Percentiles rank a stretch among this genome's conserved stretches.
phyloP scores from a whole-genome alignment of 2,113 vertebrate genomes.

The Clarias gariepinus region DNA sequence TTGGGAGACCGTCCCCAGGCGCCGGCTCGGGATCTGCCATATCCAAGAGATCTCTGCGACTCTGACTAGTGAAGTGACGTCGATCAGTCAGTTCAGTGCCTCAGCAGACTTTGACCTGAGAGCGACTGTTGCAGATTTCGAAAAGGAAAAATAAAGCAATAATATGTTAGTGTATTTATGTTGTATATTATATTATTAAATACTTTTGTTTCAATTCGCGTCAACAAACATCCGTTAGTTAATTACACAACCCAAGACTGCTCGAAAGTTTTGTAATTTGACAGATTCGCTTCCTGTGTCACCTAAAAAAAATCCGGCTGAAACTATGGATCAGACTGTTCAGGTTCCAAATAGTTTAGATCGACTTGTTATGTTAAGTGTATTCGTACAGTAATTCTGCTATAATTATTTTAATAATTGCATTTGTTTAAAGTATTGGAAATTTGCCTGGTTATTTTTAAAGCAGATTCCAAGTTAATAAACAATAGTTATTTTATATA shows the following conservation, averaged over 20 bases:
- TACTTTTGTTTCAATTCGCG: neutral
- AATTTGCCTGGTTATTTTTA: neutral
- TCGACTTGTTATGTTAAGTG: neutral
- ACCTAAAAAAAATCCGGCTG: conserved; percentile 25
- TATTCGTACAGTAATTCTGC: neutral
- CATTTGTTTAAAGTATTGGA: neutral
- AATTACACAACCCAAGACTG: neutral
- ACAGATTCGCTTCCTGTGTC: conserved; percentile 45
- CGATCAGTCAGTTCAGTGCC: neutral
- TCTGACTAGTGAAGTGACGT: neutral
- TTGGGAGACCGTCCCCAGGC: conserved; percentile 31
- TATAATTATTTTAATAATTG: neutral
- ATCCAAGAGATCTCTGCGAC: neutral
- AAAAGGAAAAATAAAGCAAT: neutral
- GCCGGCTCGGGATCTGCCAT: conserved; percentile 63
- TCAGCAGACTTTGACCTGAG: conserved; percentile 6
- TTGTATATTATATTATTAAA: neutral
- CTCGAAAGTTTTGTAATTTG: conserved; percentile 13
- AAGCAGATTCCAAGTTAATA: neutral
- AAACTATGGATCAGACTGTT: neutral
- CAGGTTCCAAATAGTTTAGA: conserved; percentile 4
- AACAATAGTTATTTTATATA: neutral
- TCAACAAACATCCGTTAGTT: neutral
- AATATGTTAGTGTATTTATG: neutral
- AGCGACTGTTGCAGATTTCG: neutral